Evolutionary conservation across 2,113 vertebrate genomes (phyloP).

Genomic region (Dissostichus mawsoni): DNA sequence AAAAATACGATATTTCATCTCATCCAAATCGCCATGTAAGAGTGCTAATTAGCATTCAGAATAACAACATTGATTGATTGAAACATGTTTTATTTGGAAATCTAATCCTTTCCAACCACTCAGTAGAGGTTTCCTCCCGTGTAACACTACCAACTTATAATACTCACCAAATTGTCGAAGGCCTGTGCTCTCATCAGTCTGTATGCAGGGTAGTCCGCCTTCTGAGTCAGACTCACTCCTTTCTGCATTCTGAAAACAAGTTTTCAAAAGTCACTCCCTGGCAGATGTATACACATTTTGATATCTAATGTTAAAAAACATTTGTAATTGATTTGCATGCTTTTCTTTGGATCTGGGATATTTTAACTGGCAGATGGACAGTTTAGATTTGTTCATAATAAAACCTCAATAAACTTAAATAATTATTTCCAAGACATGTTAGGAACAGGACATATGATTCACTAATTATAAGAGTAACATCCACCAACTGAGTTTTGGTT

Average conservation of each 20-base stretch:
- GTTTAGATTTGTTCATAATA: not conserved
- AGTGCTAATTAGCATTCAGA: no score
- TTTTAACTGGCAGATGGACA: not conserved
- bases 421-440: not conserved
- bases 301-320: not conserved
- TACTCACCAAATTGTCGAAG: constrained; percentile 86
- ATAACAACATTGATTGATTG: no score
- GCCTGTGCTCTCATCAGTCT: constrained; percentile 77
- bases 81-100: not conserved
- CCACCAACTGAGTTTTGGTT: not conserved
- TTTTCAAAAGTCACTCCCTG: not conserved
- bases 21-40: no score
- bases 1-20: no score
- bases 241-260: constrained; percentile 86
- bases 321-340: not conserved
- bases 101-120: not conserved
- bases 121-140: not conserved
- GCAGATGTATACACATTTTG: not conserved
- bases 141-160: not conserved
- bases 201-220: constrained; percentile 86
- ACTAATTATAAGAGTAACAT: not conserved
- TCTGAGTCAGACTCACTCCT: constrained; percentile 86
- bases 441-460: not conserved
- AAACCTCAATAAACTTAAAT: not conserved
- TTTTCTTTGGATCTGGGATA: not conserved